Evolutionary conservation across 2,113 vertebrate genomes (phyloP).

Genomic region (Rhabdomys dilectus): DNA sequence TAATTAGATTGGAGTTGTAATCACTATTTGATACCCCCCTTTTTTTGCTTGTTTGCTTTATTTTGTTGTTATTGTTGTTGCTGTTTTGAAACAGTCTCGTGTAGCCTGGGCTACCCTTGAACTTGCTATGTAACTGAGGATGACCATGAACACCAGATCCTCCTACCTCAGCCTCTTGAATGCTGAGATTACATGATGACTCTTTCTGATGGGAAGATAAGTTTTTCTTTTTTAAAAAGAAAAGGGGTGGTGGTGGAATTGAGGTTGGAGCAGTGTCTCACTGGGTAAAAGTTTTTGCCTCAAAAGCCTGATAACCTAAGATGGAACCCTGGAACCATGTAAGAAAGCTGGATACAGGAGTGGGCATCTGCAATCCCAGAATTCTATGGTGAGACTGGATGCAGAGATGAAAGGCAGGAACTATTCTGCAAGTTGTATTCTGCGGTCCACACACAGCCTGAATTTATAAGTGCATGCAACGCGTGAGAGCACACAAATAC

Average conservation of each 20-base stretch:
- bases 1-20: not conserved
- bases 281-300: not conserved
- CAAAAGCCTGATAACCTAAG: not conserved
- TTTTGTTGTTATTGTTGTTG: not conserved
- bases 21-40: not conserved
- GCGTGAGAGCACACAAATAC: not conserved
- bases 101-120: not conserved
- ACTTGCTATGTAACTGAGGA: not conserved
- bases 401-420: not conserved
- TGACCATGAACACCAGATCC: not conserved
- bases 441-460: not conserved
- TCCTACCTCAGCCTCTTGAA: not conserved
- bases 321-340: not conserved
- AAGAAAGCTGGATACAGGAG: not conserved
- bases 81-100: not conserved
- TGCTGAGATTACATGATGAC: not conserved
- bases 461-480: not conserved
- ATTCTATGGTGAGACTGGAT: not conserved
- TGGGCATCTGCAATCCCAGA: not conserved
- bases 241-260: not conserved
- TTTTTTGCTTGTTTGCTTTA: not conserved
- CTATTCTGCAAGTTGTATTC: not conserved
- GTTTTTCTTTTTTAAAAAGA: not conserved
- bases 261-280: not conserved
- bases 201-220: slow-evolving; percentile 3